Evolutionary conservation across 2,888 invertebrate genomes (phyloP).

Genomic region (Agriopis aurantiaria): DNA sequence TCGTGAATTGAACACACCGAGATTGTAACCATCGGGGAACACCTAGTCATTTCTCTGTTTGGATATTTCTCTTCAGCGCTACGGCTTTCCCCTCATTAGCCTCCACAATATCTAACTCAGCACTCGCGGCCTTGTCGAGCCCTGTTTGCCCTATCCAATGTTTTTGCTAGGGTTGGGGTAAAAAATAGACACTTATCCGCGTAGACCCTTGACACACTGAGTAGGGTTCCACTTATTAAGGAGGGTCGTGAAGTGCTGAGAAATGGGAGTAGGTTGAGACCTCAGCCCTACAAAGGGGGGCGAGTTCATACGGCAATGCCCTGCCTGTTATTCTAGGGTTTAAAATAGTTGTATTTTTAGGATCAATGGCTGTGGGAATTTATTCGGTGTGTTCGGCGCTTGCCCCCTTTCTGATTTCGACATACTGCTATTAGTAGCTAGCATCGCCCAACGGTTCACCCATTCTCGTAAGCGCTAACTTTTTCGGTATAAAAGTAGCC

Average conservation of each 20-base stretch:
- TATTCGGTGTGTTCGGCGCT: too few species aligned
- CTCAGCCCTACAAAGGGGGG: constrained; percentile 1
- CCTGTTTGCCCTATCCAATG: constrained; percentile 25
- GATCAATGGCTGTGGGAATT: too few species aligned
- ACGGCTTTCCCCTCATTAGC: constrained; percentile 17
- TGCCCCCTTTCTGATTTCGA: too few species aligned
- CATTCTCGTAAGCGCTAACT: too few species aligned
- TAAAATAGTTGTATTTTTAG: not conserved
- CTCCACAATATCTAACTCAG: constrained; percentile 20
- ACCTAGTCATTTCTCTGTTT: not conserved
- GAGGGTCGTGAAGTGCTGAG: constrained; percentile 15
- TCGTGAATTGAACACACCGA: too few species aligned
- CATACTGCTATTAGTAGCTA: too few species aligned
- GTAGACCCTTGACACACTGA: constrained; percentile 37
- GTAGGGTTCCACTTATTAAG: constrained; percentile 32
- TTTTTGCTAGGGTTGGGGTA: constrained; percentile 33
- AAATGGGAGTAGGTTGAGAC: constrained; percentile 24
- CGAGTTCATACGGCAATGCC: not conserved
- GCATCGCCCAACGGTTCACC: too few species aligned
- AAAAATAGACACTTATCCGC: constrained; percentile 45
- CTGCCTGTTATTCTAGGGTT: not conserved
- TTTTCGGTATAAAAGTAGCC: too few species aligned
- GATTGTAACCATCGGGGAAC: too few species aligned
- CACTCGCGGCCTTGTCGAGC: constrained; percentile 22
- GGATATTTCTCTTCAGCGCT: not conserved